Base-by-base conservation (phyloP, 2,797 vertebrate species). In the Anolis apletophallus region DNA sequence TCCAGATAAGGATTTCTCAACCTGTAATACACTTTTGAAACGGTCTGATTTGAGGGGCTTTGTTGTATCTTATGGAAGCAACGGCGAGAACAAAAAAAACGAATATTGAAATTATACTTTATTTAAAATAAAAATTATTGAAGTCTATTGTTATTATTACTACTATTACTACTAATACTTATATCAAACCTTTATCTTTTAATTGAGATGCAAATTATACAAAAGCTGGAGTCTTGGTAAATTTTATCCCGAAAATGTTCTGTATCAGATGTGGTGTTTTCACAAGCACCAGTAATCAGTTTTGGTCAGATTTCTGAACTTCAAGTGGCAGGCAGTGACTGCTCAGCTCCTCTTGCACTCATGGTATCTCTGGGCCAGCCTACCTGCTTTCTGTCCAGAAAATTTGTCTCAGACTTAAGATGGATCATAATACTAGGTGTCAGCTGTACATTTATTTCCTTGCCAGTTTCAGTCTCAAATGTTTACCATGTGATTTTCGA, bases 341-440 rank as follows among this genome's bases (percentile, higher is more conserved):
- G 73, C 89, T 90, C 87, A 86, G 88, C 93, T 50, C 34, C 67
- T 92, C 75, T 91, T 88, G 86, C 77, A 93, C 88, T 91, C 88
- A 92, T 89, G 93, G 91, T 93, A 93, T 90, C 91, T 68, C 89
- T 92, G 88, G 90, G 92, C 92, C 92, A 90, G 91, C 92, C 92
- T 90, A 91, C 92, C 86, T 90, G 92, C 93, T 93, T 93, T 87
- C 91, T 94, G 83, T 94, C 77, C 77, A 82, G 74, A 83, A 84
- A 90, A 84, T 90, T 83, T 85, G 12, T 93, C 32, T 52, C 40
- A 46, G 77, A 90, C 90, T 61, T 50, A 71, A 80, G 68, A 74
- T 17, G 64, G 59, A 61, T 26, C 4, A 23, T 10, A 29, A 36
- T 55, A 16, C 26, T 85, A 29, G 32, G n/a, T 85, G 6, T 71